Percentiles rank a stretch among this genome's conserved stretches.
Evolutionary conservation across 1,140 invertebrate genomes (phyloP).

Genomic region (Drosophila seguyi): DNA sequence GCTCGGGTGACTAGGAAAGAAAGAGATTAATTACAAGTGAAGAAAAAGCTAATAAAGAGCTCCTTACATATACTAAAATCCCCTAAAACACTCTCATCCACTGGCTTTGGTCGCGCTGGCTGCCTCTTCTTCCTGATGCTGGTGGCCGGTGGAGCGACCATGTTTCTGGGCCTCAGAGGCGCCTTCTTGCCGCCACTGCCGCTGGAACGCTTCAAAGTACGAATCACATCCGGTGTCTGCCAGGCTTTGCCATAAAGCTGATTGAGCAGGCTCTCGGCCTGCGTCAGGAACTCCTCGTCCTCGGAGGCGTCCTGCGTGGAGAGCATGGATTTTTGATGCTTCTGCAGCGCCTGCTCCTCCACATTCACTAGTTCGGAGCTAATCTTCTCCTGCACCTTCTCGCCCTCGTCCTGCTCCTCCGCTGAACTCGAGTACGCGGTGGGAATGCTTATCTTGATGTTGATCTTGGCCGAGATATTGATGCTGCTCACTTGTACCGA

Average conservation of each 20-base stretch:
- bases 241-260: constrained; percentile 86
- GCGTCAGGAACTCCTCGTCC: constrained; percentile 61
- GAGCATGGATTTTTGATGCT: constrained; percentile 14
- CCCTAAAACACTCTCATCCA: constrained; percentile 62
- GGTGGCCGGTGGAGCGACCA: constrained; percentile 10
- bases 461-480: constrained; percentile 82
- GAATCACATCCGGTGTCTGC: constrained; percentile 85
- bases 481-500: constrained; percentile 70
- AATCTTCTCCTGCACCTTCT: neutral
- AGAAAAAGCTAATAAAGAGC: fast-evolving
- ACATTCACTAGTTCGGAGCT: constrained; percentile 13
- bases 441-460: constrained; percentile 79
- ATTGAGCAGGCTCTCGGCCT: constrained; percentile 86
- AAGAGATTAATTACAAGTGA: neutral
- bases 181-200: constrained; percentile 45
- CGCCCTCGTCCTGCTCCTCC: neutral
- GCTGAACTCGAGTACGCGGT: constrained; percentile 43
- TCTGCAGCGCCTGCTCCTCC: neutral
- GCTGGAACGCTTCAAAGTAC: constrained; percentile 64
- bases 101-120: neutral
- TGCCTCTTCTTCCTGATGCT: constrained; percentile 14
- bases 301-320: constrained; percentile 37
- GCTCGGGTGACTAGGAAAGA: constrained; percentile 54
- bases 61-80: constrained; percentile 76
- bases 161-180: constrained; percentile 22